Evolutionary conservation across 1,140 invertebrate genomes (phyloP).

Genomic region (Zaprionus camerounensis): DNA sequence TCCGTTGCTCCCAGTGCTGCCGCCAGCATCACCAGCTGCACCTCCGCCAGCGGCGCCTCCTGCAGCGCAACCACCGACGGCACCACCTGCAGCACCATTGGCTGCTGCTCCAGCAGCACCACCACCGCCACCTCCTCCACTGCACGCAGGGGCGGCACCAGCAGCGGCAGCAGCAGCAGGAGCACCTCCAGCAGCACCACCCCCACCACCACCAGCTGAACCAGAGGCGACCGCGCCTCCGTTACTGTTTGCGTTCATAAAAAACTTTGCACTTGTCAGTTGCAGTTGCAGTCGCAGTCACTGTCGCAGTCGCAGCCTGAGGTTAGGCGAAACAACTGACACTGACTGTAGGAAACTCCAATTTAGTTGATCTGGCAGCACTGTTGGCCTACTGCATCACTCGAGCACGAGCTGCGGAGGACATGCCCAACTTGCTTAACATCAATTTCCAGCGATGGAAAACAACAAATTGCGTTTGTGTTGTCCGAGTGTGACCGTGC

Average conservation of each 20-base stretch:
- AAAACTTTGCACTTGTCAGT: slow-evolving; percentile 25
- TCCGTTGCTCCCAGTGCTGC: slow-evolving; percentile 13
- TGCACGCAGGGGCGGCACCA: slow-evolving; percentile 10
- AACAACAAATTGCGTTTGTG: slow-evolving; percentile 52
- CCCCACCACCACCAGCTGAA: slow-evolving; percentile 30
- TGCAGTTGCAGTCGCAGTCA: background rate
- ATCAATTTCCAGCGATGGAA: slow-evolving; percentile 32
- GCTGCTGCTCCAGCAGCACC: slow-evolving; percentile 35
- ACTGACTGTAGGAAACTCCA: background rate
- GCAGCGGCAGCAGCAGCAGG: slow-evolving; percentile 20
- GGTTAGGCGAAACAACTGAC: background rate
- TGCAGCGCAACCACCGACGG: slow-evolving; percentile 4
- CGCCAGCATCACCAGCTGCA: slow-evolving; percentile 34
- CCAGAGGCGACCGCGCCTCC: slow-evolving; percentile 50
- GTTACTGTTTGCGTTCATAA: slow-evolving; percentile 61
- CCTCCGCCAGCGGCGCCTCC: slow-evolving; percentile 7
- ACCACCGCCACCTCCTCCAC: slow-evolving; percentile 11
- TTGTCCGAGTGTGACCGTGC: slow-evolving; percentile 18
- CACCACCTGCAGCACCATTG: slow-evolving; percentile 23
- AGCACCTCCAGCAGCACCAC: slow-evolving; percentile 18
- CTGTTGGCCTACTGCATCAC: slow-evolving; percentile 15
- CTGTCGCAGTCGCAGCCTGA: background rate
- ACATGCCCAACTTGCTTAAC: slow-evolving; percentile 36
- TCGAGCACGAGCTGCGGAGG: slow-evolving; percentile 1
- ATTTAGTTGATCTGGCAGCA: slow-evolving; percentile 11